phyloP scores from a whole-genome alignment of 2,113 vertebrate genomes.

The Boulengeromyrus knoepffleri region DNA sequence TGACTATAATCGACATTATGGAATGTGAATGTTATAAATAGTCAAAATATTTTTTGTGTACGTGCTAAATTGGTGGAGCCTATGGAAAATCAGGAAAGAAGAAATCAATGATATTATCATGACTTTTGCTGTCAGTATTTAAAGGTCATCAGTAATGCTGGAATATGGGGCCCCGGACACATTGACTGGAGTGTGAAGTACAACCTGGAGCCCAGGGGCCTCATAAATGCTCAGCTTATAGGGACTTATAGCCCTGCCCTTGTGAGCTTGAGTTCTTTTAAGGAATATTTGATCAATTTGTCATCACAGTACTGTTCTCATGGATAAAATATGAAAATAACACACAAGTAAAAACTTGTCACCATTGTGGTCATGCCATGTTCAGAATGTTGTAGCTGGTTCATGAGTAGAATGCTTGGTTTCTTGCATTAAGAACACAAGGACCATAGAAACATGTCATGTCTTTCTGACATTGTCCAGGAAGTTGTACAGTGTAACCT shows the following conservation, averaged over 20 bases:
- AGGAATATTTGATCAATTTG: neutral
- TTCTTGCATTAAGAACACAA: neutral
- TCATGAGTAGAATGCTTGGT: neutral
- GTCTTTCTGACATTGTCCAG: neutral
- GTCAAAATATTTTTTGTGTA: neutral
- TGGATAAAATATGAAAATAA: neutral
- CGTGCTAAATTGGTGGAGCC: neutral
- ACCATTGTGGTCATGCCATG: neutral
- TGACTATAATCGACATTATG: neutral
- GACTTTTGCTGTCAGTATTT: neutral
- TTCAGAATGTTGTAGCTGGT: neutral
- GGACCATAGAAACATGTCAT: neutral
- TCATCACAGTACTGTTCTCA: neutral
- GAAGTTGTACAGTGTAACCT: neutral
- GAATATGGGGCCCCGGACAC: neutral
- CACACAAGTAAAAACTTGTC: too few species aligned
- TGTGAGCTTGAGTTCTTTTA: neutral
- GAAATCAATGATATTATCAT: neutral
- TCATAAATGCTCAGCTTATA: neutral
- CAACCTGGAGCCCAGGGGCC: neutral
- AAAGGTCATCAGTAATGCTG: neutral
- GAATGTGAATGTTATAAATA: neutral
- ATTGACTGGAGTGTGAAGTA: neutral
- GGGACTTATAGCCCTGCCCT: neutral
- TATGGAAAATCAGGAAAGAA: neutral